These are phyloP conservation scores for Beroe forskalii DNA, from an alignment of 37 sponge, comb jelly and placozoan genomes.

Conservation along the genomic window DNA sequence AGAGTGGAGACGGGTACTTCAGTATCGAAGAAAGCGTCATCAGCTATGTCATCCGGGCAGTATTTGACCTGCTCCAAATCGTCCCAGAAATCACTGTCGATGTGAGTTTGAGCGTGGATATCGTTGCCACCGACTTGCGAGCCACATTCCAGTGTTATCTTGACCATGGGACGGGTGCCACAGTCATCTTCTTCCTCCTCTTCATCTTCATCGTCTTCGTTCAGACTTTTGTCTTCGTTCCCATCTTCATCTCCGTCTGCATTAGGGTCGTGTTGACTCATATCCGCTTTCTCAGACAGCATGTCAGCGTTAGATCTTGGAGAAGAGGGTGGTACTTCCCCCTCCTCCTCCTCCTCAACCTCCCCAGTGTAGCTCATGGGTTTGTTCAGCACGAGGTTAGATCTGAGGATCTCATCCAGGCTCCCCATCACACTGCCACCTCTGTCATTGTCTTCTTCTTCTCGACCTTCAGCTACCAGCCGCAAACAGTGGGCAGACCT, in stretches of 20 bases:
- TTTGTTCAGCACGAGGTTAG: constrained; percentile 47
- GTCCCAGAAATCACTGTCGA: constrained; percentile 50
- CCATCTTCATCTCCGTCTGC: background rate
- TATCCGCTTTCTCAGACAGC: background rate
- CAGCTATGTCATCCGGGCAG: background rate
- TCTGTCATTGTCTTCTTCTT: background rate
- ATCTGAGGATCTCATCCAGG: constrained; percentile 42
- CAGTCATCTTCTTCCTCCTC: too few species aligned
- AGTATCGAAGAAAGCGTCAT: background rate
- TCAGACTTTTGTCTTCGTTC: background rate
- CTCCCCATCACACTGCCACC: background rate
- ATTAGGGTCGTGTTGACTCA: background rate
- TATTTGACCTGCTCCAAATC: constrained; percentile 52
- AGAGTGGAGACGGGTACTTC: background rate
- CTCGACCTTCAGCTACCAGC: constrained; percentile 36
- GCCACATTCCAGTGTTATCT: constrained; percentile 60
- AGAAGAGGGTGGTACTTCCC: too few species aligned
- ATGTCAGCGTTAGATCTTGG: background rate
- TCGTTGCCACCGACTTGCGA: constrained; percentile 44
- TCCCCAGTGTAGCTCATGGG: background rate
- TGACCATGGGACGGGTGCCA: constrained; percentile 2
- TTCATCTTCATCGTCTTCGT: background rate
- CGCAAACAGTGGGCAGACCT: constrained; percentile 16
- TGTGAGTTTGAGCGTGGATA: constrained; percentile 34
- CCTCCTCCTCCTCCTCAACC: background rate